Evolutionary conservation across 2,888 invertebrate genomes (phyloP).

Genomic region (Acleris emargana): DNA sequence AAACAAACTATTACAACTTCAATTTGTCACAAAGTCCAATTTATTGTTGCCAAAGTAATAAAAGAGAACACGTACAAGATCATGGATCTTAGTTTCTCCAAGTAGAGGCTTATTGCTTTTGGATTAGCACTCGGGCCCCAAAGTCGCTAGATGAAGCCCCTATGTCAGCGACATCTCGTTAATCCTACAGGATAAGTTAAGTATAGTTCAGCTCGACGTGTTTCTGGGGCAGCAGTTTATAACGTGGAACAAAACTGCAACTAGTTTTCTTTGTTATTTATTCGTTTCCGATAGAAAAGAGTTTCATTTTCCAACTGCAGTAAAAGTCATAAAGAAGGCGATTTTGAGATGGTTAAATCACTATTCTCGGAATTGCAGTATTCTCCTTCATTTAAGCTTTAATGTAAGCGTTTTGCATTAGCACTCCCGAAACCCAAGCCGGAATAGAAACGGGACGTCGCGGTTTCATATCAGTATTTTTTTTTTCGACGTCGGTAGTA

Average conservation of each 20-base stretch:
- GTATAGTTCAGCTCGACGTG: constrained; percentile 1
- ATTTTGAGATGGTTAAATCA: too few species aligned
- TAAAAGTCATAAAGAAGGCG: too few species aligned
- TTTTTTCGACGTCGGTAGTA: too few species aligned
- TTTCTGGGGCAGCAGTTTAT: constrained; percentile 4
- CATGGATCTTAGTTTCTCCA: not conserved
- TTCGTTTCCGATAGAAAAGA: not conserved
- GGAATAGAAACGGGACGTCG: too few species aligned
- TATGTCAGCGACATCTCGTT: constrained; percentile 10
- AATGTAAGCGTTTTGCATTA: too few species aligned
- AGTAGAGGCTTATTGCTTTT: not conserved
- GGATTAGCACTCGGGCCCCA: constrained; percentile 7
- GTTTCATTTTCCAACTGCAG: too few species aligned
- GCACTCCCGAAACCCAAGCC: too few species aligned
- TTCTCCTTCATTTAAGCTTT: too few species aligned
- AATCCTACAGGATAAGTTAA: constrained; percentile 10
- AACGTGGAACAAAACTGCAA: not conserved
- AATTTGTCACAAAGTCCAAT: too few species aligned
- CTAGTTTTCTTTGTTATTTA: constrained; percentile 2
- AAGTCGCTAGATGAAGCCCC: constrained; percentile 1
- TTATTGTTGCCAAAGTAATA: too few species aligned
- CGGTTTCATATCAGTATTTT: too few species aligned
- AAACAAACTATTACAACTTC: constrained; percentile 10
- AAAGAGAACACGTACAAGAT: not conserved
- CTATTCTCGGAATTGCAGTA: too few species aligned